phyloP scores from a whole-genome alignment of 2,888 invertebrate genomes.

The Chrysomela aeneicollis region DNA sequence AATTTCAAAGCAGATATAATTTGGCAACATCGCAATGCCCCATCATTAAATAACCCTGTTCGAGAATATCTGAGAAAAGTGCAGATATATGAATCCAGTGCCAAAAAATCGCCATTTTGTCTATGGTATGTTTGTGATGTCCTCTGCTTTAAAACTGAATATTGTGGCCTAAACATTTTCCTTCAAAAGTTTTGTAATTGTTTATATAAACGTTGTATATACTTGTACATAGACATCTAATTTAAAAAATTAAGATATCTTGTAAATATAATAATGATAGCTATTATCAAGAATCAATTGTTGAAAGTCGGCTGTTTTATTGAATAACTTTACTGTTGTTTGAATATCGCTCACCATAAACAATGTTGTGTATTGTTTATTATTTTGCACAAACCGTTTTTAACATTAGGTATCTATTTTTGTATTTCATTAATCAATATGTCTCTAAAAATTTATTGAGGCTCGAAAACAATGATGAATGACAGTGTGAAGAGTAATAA shows the following conservation, averaged over 20 bases:
- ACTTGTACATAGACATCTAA: slow-evolving; percentile 45
- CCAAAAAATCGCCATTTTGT: too few species aligned
- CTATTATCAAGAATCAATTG: slow-evolving; percentile 49
- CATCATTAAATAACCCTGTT: too few species aligned
- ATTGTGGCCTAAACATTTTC: slow-evolving; percentile 55
- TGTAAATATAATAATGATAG: slow-evolving; percentile 47
- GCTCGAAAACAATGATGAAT: not conserved
- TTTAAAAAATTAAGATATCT: slow-evolving; percentile 47
- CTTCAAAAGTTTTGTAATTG: slow-evolving; percentile 39
- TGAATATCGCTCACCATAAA: slow-evolving; percentile 36
- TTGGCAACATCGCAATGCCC: too few species aligned
- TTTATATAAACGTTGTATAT: slow-evolving; percentile 41
- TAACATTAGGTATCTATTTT: slow-evolving; percentile 52
- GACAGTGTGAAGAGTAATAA: too few species aligned
- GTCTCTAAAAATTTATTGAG: slow-evolving; percentile 5
- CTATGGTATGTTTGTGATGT: slow-evolving; percentile 50
- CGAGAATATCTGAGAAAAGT: too few species aligned
- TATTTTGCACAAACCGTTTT: slow-evolving; percentile 39
- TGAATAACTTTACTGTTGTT: slow-evolving; percentile 39
- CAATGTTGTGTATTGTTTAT: slow-evolving; percentile 30
- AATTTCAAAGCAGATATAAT: too few species aligned
- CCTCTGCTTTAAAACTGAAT: slow-evolving; percentile 58
- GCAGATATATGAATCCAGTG: too few species aligned
- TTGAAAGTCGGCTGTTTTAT: slow-evolving; percentile 57
- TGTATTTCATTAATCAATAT: slow-evolving; percentile 50